Percentiles rank a stretch among this genome's conserved stretches.
Evolutionary conservation across 2,888 invertebrate genomes (phyloP).

Genomic region (Nephrotoma appendiculata): DNA sequence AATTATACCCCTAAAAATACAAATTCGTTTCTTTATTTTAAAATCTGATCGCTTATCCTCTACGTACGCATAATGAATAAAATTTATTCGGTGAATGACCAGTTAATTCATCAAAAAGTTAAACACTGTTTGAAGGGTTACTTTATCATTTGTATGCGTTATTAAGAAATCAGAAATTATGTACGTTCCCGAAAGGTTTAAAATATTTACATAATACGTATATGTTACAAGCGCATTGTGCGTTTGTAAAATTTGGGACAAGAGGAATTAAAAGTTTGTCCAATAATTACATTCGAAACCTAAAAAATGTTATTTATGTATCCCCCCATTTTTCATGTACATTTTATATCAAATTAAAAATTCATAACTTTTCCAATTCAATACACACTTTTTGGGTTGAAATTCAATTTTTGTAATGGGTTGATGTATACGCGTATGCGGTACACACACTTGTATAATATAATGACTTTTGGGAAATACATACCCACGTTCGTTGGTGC

Average conservation of each 20-base stretch:
- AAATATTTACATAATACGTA: background rate
- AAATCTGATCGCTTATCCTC: no score
- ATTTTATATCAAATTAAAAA: background rate
- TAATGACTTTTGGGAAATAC: background rate
- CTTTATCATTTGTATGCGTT: background rate
- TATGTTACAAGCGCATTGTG: background rate
- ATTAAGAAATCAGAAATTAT: background rate
- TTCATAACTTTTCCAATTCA: background rate
- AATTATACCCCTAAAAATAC: no score
- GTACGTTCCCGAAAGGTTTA: background rate
- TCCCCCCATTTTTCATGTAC: background rate
- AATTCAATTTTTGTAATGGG: background rate
- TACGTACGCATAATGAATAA: background rate
- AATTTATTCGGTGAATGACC: background rate
- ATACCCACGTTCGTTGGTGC: background rate
- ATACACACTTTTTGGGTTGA: background rate
- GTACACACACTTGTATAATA: background rate
- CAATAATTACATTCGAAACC: background rate
- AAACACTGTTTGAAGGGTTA: background rate
- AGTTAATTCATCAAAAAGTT: background rate
- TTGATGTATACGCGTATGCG: background rate
- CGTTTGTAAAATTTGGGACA: background rate
- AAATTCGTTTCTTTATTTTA: no score
- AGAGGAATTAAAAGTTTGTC: background rate
- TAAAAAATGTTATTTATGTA: background rate